Evolutionary conservation across 2,797 vertebrate species (phyloP), one percentile per base, ranked within the genome.

Genomic region (Podarcis lilfordi): DNA sequence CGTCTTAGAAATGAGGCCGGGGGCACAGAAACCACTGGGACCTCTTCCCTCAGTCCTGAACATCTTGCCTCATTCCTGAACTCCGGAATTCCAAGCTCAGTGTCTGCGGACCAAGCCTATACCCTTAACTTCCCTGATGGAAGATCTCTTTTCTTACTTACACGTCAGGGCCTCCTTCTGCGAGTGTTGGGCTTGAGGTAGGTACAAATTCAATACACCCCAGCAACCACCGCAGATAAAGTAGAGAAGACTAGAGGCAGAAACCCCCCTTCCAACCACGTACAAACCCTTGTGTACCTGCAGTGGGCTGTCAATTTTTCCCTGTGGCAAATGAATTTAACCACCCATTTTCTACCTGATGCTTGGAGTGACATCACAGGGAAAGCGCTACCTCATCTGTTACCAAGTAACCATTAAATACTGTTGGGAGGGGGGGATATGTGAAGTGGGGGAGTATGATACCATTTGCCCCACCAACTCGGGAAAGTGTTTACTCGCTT

Each of bases 301-400:
- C 88, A 85, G 40, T 75, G 55, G 69, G n/a, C 77, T 80, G 50
- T 64, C 40, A 25, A 83, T 84, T 81, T 82, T 78, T 85, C 61
- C 77, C 88, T 85, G 69, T 35, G 88, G 68, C 59, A 81, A 89
- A 74, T 75, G 69, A 75, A 50, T 66, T 64, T 50, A 64, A 37
- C 83, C 83, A 80, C 88, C 82, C 83, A 85, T 89, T 89, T 89
- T 80, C 83, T 89, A 75, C n/a, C n/a, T 75, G 69, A 77, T 85
- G 83, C 83, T 81, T 75, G 32, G 69, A 80, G 69, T 89, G 88
- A 89, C 37, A 11, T 81, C 83, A 89, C 61, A 89, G 83, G 88
- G 59, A 35, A 89, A 45, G 29, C n/a, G n/a, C 83, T 4, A 89
- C 77, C 88, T 89, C 88, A 89, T 59, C 55, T 43, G 83, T 89